Base-by-base conservation (phyloP, 1,140 invertebrate species). In the Temnothorax nylanderi region DNA sequence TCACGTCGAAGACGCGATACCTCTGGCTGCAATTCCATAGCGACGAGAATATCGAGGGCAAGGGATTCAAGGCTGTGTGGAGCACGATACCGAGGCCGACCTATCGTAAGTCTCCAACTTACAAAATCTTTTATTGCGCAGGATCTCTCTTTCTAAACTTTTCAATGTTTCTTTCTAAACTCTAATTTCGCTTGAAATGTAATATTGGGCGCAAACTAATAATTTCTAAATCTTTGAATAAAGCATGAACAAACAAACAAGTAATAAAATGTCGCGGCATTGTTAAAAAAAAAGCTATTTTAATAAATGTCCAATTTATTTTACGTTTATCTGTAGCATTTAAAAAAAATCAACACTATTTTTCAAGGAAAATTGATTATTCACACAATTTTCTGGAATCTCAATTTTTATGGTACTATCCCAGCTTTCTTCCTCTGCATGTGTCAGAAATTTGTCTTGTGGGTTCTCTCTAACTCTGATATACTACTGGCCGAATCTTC, bases 11-110 rank as follows among this genome's bases (percentile, higher is more conserved):
- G 58, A 97, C 97, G 62, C 96, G 97, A 18, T 97, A 97, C 93
- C 96, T 99, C 37, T 99, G 98, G 98, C 95, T 99, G 16, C 96
- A 97, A 65, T 99, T 99, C 95, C 96, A 96, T 76, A 98, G 98
- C 1, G 98, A 99, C 91, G 97, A 98, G 80, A 97, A 97, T 90
- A 98, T 99, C 87, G 97, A 98, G 93, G 98, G 97, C 91, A 95
- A 95, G 21, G 98, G 98, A 2, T 99, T 99, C 94, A 96, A 96
- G 88, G 98, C 98, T 3, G 96, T 98, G 1, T 98, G 97, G 93
- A 96, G 95, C 71, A 97, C 96, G 93, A 94, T 97, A 56, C 95
- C 96, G 7, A 94, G 96, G 80, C 96, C 96, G n/a, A 95, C 95
- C 54, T 92, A 95, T 65, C 88, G 95, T 96, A 92, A 95, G 95